A percentile compares a stretch with the other conserved stretches of the same genome.
Evolutionary conservation across 2,113 vertebrate species (phyloP).

Genomic region (Anarrhichthys ocellatus): DNA sequence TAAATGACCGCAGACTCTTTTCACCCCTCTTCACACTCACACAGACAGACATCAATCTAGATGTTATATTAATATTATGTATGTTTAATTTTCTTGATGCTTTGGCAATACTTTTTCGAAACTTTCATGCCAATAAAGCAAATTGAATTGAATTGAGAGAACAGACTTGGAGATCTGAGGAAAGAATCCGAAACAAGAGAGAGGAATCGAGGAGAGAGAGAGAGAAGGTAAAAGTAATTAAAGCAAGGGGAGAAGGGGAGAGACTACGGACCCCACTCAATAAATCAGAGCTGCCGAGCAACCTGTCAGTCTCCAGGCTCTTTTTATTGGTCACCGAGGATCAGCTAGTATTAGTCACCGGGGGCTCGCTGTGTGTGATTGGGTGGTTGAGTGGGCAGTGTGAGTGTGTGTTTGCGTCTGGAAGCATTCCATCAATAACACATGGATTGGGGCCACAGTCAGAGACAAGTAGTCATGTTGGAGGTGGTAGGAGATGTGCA

Average conservation of each 20-base stretch:
- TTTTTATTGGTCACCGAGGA: slow-evolving; percentile 81
- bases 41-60: neutral
- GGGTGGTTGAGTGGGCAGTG: slow-evolving; percentile 41
- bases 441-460: slow-evolving; percentile 68
- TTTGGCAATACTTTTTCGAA: no score
- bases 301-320: slow-evolving; percentile 75
- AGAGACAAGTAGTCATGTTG: slow-evolving; percentile 65
- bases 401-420: slow-evolving; percentile 38
- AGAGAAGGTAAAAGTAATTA: slow-evolving; percentile 69
- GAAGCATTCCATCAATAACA: slow-evolving; percentile 74
- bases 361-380: slow-evolving; percentile 62
- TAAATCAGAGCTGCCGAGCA: slow-evolving; percentile 75
- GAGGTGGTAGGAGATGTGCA: slow-evolving; percentile 45
- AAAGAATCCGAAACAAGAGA: slow-evolving; percentile 26
- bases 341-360: slow-evolving; percentile 77
- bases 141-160: no score
- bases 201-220: slow-evolving; percentile 11
- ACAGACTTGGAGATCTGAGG: neutral
- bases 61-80: no score
- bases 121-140: no score
- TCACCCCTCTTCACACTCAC: neutral
- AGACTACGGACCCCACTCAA: slow-evolving; percentile 66
- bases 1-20: slow-evolving; percentile 48
- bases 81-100: no score
- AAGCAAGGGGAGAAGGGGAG: slow-evolving; percentile 44